These are phyloP conservation scores for Deroplatys truncata DNA, from an alignment of 2,888 invertebrate species.

Conservation along the genomic window DNA sequence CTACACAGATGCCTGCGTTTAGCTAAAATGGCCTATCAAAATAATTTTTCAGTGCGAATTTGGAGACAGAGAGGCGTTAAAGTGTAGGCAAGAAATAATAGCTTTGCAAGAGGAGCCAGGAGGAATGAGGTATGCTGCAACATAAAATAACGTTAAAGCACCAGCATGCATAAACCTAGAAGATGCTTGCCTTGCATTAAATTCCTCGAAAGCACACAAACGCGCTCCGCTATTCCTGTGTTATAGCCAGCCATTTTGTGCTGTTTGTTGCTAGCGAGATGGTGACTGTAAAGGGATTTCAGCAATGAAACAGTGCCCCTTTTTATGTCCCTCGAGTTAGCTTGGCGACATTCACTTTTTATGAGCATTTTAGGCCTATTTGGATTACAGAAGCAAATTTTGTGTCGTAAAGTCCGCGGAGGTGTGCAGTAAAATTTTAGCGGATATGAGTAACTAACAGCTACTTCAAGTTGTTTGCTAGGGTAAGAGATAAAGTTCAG, in stretches of 20 bases:
- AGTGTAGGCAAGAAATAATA: neutral
- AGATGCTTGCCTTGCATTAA: neutral
- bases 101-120: neutral
- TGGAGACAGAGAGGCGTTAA: too few relatives aligned
- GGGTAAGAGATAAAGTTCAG: neutral
- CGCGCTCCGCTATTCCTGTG: neutral
- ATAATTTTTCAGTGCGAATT: too few relatives aligned
- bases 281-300: neutral
- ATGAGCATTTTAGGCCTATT: neutral
- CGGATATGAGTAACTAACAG: neutral
- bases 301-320: neutral
- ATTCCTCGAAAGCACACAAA: neutral
- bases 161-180: too few relatives aligned
- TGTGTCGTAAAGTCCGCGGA: neutral
- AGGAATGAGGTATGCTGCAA: neutral
- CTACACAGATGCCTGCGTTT: too few relatives aligned
- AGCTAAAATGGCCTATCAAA: too few relatives aligned
- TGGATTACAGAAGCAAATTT: neutral
- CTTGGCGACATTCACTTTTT: neutral
- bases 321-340: neutral
- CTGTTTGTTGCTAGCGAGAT: neutral
- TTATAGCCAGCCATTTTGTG: neutral
- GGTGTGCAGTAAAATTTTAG: neutral
- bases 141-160: neutral
- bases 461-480: neutral